Conservation (phyloP, 2,888 invertebrate species). For the Molanna angustata region DNA sequence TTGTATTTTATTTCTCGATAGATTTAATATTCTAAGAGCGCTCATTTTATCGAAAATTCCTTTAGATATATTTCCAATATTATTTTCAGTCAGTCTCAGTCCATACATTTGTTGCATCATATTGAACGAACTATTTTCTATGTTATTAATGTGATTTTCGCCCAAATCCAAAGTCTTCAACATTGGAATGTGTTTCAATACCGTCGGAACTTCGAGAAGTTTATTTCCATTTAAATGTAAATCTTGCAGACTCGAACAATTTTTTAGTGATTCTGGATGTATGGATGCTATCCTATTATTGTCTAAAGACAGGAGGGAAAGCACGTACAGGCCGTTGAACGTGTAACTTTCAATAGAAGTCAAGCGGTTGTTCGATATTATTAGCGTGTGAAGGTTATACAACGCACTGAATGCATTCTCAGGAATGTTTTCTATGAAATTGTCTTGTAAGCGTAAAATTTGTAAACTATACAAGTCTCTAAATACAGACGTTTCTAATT, state of each 20-base stretch:
- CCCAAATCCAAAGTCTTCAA: slow-evolving; percentile 80
- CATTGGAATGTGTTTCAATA: slow-evolving; percentile 70
- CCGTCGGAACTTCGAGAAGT: slow-evolving; percentile 70
- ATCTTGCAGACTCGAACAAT: slow-evolving; percentile 77
- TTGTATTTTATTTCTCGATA: slow-evolving; percentile 80
- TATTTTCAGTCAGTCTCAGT: slow-evolving; percentile 80
- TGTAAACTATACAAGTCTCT: slow-evolving; percentile 76
- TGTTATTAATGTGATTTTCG: slow-evolving; percentile 76
- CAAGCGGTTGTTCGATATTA: slow-evolving; percentile 77
- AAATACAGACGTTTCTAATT: slow-evolving; percentile 73
- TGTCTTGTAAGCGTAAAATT: slow-evolving; percentile 76
- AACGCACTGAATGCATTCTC: slow-evolving; percentile 77
- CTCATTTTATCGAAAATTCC: slow-evolving; percentile 77
- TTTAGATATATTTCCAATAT: slow-evolving; percentile 74
- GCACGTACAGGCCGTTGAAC: slow-evolving; percentile 71
- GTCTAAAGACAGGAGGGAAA: slow-evolving; percentile 75
- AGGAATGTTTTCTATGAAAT: slow-evolving; percentile 70
- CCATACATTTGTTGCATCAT: slow-evolving; percentile 78
- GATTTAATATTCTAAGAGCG: slow-evolving; percentile 75
- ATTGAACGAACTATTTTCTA: slow-evolving; percentile 77
- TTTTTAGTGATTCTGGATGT: slow-evolving; percentile 71
- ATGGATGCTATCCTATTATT: slow-evolving; percentile 75
- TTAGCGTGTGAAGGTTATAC: slow-evolving; percentile 75
- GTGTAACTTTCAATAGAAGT: slow-evolving; percentile 72
- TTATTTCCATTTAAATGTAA: slow-evolving; percentile 81